These are phyloP conservation scores for Limosa lapponica DNA, from an alignment of 2,797 vertebrate species.

Conservation along the genomic window DNA sequence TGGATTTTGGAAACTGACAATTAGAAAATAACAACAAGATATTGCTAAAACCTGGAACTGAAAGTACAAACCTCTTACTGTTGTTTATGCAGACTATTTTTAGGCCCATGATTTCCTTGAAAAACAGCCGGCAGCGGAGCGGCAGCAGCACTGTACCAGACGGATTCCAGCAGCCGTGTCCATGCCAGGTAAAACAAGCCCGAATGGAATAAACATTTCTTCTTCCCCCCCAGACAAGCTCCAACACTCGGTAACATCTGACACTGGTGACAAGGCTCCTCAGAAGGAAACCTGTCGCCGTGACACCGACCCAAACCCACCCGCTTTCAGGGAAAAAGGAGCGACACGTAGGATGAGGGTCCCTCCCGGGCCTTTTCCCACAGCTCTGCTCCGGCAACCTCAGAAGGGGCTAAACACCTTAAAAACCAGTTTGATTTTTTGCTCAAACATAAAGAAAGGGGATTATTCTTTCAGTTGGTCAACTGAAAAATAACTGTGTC, in stretches of 20 bases:
- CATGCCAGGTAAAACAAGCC: constrained; percentile 65
- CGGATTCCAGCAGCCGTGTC: constrained; percentile 43
- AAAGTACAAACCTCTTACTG: constrained; percentile 72
- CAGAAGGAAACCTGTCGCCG: neutral
- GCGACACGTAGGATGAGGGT: rapidly evolving
- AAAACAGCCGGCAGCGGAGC: constrained; percentile 69
- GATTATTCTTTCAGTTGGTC: neutral
- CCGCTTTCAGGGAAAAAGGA: neutral
- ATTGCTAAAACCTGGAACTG: constrained; percentile 70
- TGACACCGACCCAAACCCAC: neutral
- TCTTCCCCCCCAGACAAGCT: neutral
- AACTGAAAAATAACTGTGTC: neutral
- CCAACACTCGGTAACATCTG: constrained; percentile 3
- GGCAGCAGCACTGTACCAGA: constrained; percentile 46
- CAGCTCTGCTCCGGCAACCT: neutral
- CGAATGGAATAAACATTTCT: constrained; percentile 27
- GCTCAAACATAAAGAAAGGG: neutral
- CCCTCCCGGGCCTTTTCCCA: neutral
- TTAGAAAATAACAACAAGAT: constrained; percentile 66
- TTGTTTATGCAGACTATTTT: constrained; percentile 77
- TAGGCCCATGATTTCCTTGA: constrained; percentile 74
- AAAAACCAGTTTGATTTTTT: neutral
- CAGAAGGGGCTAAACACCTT: neutral
- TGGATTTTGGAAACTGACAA: constrained; percentile 62
- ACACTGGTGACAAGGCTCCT: neutral